Evolutionary conservation across 2,888 invertebrate species (phyloP), one percentile per base, ranked within the genome.

Genomic region (Apodemia duryi): DNA sequence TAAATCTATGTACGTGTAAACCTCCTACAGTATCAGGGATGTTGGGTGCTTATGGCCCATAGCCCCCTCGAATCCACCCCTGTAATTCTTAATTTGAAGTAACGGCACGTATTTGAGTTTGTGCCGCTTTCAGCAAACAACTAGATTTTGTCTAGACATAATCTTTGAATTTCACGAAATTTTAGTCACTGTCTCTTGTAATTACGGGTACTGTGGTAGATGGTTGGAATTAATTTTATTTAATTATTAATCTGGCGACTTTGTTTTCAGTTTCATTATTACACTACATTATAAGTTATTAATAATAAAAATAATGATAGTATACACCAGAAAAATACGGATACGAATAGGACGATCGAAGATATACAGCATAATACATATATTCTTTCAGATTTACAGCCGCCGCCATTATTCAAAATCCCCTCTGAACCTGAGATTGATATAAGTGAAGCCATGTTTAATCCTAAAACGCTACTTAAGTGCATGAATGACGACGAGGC

Each of bases 381-480:
- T 13, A 35, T 7, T 32, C 57, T 66, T 61, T 61, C 51, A 32
- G 49, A 65, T 32, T 52, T 64, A 62, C 61, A 65, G 61, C 41
- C 51, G 29, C 35, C 32, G 49, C 52, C 29, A 29, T n/a, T 52
- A 60, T 52, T 28, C 41, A 65, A 28, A 65, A 64, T 61, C 35
- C 65, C 62, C 41, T 43, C 60, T 69, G 63, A 65, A 68, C 51
- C 65, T 3, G 73, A 79, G 38, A 77, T 72, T 49, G 73, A 80
- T 67, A 73, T 86, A 65, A 82, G 82, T 66, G 76, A 80, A 29
- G 75, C 78, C 13, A 80, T 90, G 83, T 80, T 91, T 54, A 78
- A 91, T 73, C 91, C 91, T 4, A 86, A 82, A 79, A 79, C 77
- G 52, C 73, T 91, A 57, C 73, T 91, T 64, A 81, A 86, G 74